Base-by-base conservation (phyloP, 1,140 invertebrate genomes). In the Tetramorium parvispinum region DNA sequence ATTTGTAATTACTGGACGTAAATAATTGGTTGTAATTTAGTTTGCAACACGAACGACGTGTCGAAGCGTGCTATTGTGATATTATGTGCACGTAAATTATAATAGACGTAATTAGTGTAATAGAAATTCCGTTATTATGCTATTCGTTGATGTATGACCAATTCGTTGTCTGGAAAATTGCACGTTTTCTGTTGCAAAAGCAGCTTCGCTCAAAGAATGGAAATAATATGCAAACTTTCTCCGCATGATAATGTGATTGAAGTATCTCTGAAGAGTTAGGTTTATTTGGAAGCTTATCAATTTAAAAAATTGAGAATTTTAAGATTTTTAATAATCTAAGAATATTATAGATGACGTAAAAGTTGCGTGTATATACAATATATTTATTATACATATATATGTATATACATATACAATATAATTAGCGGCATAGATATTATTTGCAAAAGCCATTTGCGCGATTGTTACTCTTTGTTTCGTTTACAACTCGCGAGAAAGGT, bases 11-110 rank as follows among this genome's bases (percentile, higher is more conserved):
- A 83, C 18, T 24, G 37, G 13, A 57, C 40, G 10, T 59, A 83
- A 83, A 83, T 83, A 83, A 83, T 83, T 73, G 53, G 24, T 83
- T 53, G 53, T 83, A 83, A 83, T 83, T 83, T 83, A 83, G 79
- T 83, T 73, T 59, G 79, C 53, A 61, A 53, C 68, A 21, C 27
- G 68, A 73, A 59, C 40, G 59, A 83, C 79, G 68, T 49, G 78
- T 55, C 16, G 46, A 3, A 53, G 32, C 32, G 21, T 73, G 53
- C 53, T 27, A 75, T 83, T 83, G 43, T 49, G 53, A 49, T 83
- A 73, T 83, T 59, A 37, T 73, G 49, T 73, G 13, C 40, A n/a
- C 53, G 53, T 61, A 73, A 83, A 83, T 83, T 83, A 83, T 49
- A 83, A 83, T 61, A 75, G 79, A 73, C 27, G 8, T 83, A 59